phyloP scores from a whole-genome alignment of 2,797 vertebrate species.

The Yasuhikotakia modesta region DNA sequence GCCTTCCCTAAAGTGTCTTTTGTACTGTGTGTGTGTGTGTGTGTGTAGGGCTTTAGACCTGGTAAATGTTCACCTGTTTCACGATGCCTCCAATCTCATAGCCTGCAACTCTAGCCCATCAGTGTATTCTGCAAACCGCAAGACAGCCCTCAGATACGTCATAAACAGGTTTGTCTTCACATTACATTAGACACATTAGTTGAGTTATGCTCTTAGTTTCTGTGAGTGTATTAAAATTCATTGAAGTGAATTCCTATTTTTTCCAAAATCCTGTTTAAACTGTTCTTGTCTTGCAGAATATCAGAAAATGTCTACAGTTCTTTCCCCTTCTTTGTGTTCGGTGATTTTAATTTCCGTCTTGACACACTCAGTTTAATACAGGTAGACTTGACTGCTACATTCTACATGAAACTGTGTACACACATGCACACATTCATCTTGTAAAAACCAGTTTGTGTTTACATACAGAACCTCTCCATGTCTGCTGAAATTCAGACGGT shows the following conservation, averaged over 20 bases:
- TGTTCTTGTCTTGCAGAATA: conserved; percentile 61
- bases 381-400: conserved; percentile 62
- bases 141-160: conserved; percentile 77
- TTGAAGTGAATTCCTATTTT: too few species aligned
- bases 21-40: conserved; percentile 41
- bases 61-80: conserved; percentile 86
- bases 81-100: conserved; percentile 84
- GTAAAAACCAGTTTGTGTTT: conserved; percentile 34
- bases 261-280: too few species aligned
- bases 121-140: conserved; percentile 79
- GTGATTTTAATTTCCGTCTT: conserved; percentile 85
- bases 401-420: too few species aligned
- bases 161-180: conserved; percentile 79
- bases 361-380: conserved; percentile 78
- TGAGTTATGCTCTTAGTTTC: not conserved
- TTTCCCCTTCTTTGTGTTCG: conserved; percentile 82
- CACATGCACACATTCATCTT: not conserved
- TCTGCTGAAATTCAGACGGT: conserved; percentile 73
- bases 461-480: conserved; percentile 74
- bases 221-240: not conserved
- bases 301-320: conserved; percentile 65
- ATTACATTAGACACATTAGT: too few species aligned
- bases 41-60: conserved; percentile 77
- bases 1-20: not conserved
- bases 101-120: conserved; percentile 82